Percentiles rank a stretch among this genome's conserved stretches.
phyloP scores from a whole-genome alignment of 2,888 invertebrate species.

The Andricus curvator region DNA sequence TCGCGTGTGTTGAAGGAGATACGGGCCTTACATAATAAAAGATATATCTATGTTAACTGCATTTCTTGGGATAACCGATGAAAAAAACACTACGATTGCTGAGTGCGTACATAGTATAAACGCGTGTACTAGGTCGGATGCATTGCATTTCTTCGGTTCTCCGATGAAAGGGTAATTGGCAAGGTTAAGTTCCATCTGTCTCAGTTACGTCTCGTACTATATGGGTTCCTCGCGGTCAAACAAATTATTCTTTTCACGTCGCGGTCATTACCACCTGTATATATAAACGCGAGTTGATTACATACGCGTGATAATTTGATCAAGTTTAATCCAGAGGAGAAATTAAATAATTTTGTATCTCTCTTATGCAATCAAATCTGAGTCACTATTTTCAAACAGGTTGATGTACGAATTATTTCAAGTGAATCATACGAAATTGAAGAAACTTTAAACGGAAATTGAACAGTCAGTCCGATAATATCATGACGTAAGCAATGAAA shows the following conservation, averaged over 20 bases:
- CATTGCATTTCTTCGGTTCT: constrained; percentile 14
- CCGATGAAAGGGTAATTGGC: constrained; percentile 33
- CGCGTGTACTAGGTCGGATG: background rate
- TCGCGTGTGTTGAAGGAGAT: background rate
- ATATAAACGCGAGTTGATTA: constrained; percentile 22
- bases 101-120: constrained; percentile 20
- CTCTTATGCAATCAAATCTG: background rate
- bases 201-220: constrained; percentile 22
- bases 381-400: background rate
- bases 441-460: background rate
- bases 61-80: constrained; percentile 15
- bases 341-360: background rate
- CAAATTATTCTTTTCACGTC: constrained; percentile 39
- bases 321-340: background rate
- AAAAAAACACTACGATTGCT: constrained; percentile 4
- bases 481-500: constrained; percentile 24
- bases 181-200: constrained; percentile 38
- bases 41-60: constrained; percentile 28
- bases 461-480: background rate
- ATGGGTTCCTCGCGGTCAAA: constrained; percentile 7
- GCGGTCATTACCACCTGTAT: constrained; percentile 35
- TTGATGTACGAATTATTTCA: constrained; percentile 4
- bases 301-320: background rate
- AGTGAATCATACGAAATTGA: background rate
- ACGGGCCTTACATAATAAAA: constrained; percentile 22